These are phyloP conservation scores for Kryptopterus vitreolus DNA, from an alignment of 2,797 vertebrate species.

Conservation along the genomic window DNA sequence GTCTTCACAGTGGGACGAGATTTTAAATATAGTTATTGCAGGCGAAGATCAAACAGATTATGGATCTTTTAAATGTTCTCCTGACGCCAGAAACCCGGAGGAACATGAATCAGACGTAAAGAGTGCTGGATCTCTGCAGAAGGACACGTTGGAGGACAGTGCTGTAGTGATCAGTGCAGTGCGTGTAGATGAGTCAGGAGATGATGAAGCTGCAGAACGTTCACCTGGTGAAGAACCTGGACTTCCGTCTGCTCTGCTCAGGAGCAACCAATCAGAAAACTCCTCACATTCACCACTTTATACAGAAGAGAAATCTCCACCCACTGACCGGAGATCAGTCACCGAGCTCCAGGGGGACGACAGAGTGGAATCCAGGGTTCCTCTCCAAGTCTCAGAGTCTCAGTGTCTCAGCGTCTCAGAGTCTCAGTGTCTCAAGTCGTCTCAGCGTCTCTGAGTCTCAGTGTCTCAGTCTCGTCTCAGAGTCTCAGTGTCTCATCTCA, in stretches of 20 bases:
- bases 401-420: too few species aligned
- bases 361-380: neutral
- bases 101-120: neutral
- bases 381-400: too few species aligned
- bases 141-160: neutral
- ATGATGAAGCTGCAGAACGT: conserved; percentile 10
- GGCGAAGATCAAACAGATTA: neutral
- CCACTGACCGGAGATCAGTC: neutral
- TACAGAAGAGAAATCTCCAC: neutral
- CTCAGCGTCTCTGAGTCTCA: too few species aligned
- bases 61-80: neutral
- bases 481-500: too few species aligned
- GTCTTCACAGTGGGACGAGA: neutral
- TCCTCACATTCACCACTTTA: neutral
- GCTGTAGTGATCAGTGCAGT: neutral
- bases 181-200: conserved; percentile 12
- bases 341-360: neutral
- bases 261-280: neutral
- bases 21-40: neutral
- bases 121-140: neutral
- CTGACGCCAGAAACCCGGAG: neutral
- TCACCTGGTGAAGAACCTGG: conserved; percentile 36
- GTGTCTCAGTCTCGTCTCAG: too few species aligned
- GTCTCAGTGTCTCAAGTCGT: too few species aligned
- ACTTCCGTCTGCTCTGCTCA: conserved; percentile 27